A percentile compares a stretch with the other conserved stretches of the same genome.
Evolutionary conservation across 2,888 invertebrate species (phyloP).

Genomic region (Epicampocera succincta): DNA sequence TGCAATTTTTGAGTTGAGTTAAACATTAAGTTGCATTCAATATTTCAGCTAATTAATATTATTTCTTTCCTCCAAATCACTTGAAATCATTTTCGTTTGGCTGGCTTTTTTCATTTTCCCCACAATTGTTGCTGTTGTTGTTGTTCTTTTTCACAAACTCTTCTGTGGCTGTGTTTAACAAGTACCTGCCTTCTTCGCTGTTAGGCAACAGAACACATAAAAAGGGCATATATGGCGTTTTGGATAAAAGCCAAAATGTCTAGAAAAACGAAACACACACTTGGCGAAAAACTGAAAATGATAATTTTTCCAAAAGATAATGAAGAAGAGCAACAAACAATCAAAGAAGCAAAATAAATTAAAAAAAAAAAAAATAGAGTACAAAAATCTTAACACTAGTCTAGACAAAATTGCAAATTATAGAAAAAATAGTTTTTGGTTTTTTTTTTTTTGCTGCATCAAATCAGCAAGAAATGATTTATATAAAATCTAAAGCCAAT

Average conservation of each 20-base stretch:
- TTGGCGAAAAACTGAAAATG: slow-evolving; percentile 8
- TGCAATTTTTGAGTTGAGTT: slow-evolving; percentile 1
- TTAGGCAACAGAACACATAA: slow-evolving; percentile 14
- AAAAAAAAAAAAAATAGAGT: too few relatives aligned
- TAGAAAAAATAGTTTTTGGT: background rate
- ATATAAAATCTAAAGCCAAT: slow-evolving; percentile 33
- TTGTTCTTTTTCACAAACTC: background rate
- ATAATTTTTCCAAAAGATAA: slow-evolving; percentile 50
- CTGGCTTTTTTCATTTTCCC: slow-evolving; percentile 20
- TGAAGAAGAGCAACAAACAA: slow-evolving; percentile 22
- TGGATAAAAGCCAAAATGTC: slow-evolving; percentile 67
- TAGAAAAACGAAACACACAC: slow-evolving; percentile 37
- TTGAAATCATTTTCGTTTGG: slow-evolving; percentile 5
- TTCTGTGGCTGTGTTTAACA: background rate
- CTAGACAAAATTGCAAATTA: slow-evolving; percentile 49
- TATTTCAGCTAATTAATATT: slow-evolving; percentile 50
- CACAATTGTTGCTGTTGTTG: background rate
- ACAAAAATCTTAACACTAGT: slow-evolving; percentile 50
- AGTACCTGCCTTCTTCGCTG: background rate
- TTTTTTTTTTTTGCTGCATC: slow-evolving; percentile 1
- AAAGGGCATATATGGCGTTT: slow-evolving; percentile 61
- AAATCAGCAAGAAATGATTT: slow-evolving; percentile 31
- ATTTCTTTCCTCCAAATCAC: slow-evolving; percentile 41
- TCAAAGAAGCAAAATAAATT: too few relatives aligned
- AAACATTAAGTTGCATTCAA: slow-evolving; percentile 29